A percentile compares a stretch with the other conserved stretches of the same genome.
Conservation (phyloP, 2,113 vertebrate genomes). For the Phainopepla nitens region DNA sequence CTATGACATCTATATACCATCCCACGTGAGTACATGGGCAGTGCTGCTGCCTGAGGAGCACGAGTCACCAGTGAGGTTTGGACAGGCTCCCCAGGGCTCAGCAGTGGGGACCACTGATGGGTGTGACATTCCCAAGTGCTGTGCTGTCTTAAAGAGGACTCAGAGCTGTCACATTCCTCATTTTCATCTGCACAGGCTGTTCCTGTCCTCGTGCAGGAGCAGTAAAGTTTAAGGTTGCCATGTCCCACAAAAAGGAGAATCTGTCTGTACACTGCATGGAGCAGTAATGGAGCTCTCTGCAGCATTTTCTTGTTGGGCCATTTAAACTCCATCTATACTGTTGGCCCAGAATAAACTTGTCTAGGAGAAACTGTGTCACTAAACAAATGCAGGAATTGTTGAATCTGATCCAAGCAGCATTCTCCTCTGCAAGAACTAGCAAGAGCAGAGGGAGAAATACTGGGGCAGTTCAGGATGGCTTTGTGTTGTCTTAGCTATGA, state of each 20-base stretch:
- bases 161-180: not conserved
- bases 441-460: not conserved
- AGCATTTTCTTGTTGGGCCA: not conserved
- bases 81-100: not conserved
- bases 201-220: not conserved
- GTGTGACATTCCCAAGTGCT: not conserved
- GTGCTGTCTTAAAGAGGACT: not conserved
- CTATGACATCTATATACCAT: conserved; percentile 98
- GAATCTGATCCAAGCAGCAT: not conserved
- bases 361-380: not conserved
- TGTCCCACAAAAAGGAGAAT: not conserved
- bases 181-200: not conserved
- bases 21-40: conserved; percentile 83
- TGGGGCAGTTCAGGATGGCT: not conserved
- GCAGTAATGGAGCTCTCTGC: not conserved
- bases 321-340: not conserved
- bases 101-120: not conserved
- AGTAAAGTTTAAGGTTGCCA: not conserved
- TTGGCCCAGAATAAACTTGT: not conserved
- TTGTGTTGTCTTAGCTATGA: not conserved
- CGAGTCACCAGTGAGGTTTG: not conserved
- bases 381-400: not conserved
- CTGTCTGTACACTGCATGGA: not conserved
- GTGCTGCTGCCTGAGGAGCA: not conserved
- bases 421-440: not conserved